Percentiles rank a stretch among this genome's conserved stretches.
phyloP scores from a whole-genome alignment of 1,140 invertebrate species.

The Drosophila burlai region DNA sequence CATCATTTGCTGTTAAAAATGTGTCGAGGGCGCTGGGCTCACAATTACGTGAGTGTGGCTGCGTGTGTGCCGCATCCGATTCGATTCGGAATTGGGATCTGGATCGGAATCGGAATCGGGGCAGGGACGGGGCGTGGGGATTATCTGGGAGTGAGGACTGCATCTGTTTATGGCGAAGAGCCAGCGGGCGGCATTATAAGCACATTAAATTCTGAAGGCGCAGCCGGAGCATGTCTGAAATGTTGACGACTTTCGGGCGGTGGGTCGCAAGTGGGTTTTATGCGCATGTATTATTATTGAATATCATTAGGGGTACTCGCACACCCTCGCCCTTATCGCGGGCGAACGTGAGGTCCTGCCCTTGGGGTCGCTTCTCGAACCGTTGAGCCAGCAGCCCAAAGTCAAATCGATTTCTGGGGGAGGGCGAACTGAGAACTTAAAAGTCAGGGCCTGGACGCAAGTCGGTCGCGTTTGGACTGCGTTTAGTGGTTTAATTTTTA shows the following conservation, averaged over 20 bases:
- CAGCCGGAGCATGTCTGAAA: constrained; percentile 76
- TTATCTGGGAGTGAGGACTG: constrained; percentile 36
- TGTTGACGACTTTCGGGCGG: constrained; percentile 53
- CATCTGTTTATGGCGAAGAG: constrained; percentile 66
- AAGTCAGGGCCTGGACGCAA: constrained; percentile 33
- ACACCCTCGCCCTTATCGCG: constrained; percentile 9
- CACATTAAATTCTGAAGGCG: constrained; percentile 82
- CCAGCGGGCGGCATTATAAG: constrained; percentile 82
- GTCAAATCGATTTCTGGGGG: constrained; percentile 34
- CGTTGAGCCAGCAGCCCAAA: constrained; percentile 35
- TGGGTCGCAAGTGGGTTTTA: constrained; percentile 77
- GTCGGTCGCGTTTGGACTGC: constrained; percentile 55
- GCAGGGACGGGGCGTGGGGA: constrained; percentile 7
- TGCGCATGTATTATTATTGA: constrained; percentile 77
- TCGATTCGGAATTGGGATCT: constrained; percentile 25
- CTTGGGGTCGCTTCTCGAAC: constrained; percentile 59
- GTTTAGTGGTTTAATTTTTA: constrained; percentile 83
- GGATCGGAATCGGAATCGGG: constrained; percentile 10
- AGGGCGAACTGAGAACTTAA: constrained; percentile 22
- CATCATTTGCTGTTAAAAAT: constrained; percentile 78
- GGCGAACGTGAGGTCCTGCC: constrained; percentile 48
- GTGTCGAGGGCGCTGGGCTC: constrained; percentile 18
- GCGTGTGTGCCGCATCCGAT: constrained; percentile 43
- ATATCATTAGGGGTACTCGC: constrained; percentile 68
- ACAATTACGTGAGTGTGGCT: constrained; percentile 23